phyloP scores from a whole-genome alignment of 2,113 vertebrate genomes.

The Phaethornis superciliosus region DNA sequence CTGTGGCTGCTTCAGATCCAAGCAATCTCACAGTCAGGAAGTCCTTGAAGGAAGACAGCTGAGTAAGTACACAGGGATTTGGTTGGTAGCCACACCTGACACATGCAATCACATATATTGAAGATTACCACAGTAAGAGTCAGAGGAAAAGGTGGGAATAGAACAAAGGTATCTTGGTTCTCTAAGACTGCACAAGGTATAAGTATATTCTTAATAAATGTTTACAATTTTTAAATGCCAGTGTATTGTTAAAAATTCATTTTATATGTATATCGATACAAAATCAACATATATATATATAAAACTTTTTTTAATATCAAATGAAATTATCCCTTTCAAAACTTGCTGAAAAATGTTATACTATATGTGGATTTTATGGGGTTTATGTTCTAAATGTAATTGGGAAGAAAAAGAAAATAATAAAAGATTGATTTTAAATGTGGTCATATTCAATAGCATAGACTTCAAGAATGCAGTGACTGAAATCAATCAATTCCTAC shows the following conservation, averaged over 20 bases:
- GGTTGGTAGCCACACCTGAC: fast-evolving
- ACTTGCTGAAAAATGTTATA: neutral
- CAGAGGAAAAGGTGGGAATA: neutral
- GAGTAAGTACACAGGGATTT: neutral
- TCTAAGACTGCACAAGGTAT: neutral
- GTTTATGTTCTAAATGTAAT: neutral
- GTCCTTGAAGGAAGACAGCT: fast-evolving
- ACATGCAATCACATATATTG: neutral
- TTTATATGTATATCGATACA: neutral
- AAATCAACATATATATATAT: neutral
- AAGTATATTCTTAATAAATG: neutral
- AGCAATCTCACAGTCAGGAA: neutral
- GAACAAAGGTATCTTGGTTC: neutral
- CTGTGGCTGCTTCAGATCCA: neutral
- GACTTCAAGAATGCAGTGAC: neutral
- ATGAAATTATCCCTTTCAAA: neutral
- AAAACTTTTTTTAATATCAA: neutral
- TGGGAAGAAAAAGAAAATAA: neutral
- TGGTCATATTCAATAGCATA: neutral
- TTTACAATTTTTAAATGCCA: neutral
- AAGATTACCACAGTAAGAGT: neutral
- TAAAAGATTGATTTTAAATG: neutral
- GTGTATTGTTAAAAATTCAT: neutral
- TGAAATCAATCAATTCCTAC: neutral
- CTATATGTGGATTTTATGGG: fast-evolving